Evolutionary conservation across 2,888 invertebrate genomes (phyloP), one percentile per base, ranked within the genome.

Genomic region (Ryuthela nishihirai): DNA sequence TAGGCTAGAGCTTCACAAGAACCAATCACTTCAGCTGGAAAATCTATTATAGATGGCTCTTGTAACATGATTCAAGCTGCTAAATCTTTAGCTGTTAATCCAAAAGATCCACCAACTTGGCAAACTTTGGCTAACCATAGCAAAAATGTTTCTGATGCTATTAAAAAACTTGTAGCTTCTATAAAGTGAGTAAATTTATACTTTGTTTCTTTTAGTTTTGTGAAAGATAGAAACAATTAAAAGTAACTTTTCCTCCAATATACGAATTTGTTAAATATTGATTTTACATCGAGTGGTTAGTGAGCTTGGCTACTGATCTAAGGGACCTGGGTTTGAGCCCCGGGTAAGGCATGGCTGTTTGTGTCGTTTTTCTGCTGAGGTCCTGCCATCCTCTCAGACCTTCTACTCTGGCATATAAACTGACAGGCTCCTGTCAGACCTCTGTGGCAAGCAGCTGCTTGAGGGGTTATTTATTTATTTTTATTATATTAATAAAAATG

Each of bases 91-190:
- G 92, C 92, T 0, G 81, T 92, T 24, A 83, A 87, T 43, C 93
- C 95, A 0, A 85, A 86, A 65, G 97, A 98, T 76, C 88, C 94
- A 2, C 82, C 87, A 1, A 91, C 91, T 20, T 98, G 98, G 94
- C 95, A 95, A 73, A 81, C 85, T 55, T 82, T 99, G 61, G 94
- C 97, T 0, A 84, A 84, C 68, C 92, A 95, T 78, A 94, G 94
- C 72, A 95, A 93, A 74, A 86, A 85, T 45, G 95, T 99, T 1
- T 95, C 95, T 1, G 97, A 98, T 73, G 89, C 93, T 24, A 97
- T 99, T 72, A 98, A 98, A 76, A 83, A 85, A 10, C 81, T 99
- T 4, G 94, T 97, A 4, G 85, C 90, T 12, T 89, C 91, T 64
- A 92, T 97, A 68, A 84, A 88, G 81, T 85, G 72, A 68, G 71